phyloP scores from a whole-genome alignment of 2,888 invertebrate genomes.

The Epinotia brunnichana region DNA sequence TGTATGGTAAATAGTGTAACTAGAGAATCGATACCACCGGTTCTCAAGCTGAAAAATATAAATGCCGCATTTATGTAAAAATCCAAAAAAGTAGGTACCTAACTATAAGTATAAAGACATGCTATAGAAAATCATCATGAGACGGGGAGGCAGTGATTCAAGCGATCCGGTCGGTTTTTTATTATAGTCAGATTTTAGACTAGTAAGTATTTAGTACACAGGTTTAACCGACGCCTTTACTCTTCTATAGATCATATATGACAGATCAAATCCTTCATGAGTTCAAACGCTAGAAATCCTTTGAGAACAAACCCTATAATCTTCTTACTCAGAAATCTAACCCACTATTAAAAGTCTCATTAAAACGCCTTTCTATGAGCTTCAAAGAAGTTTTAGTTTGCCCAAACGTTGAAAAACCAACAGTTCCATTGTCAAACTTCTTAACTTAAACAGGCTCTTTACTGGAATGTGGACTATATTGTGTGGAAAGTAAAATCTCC shows the following conservation, averaged over 20 bases:
- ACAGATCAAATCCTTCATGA: background rate
- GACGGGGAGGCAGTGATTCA: too few species aligned
- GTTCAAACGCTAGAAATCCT: conserved; percentile 7
- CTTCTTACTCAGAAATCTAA: background rate
- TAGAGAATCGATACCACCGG: too few species aligned
- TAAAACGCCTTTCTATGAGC: conserved; percentile 35
- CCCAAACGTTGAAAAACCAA: background rate
- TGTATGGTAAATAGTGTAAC: too few species aligned
- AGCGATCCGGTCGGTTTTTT: too few species aligned
- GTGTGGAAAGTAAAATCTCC: background rate
- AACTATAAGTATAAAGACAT: too few species aligned
- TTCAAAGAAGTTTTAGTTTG: conserved; percentile 43
- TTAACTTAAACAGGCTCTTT: background rate
- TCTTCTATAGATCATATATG: background rate
- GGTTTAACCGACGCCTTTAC: background rate
- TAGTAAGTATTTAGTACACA: background rate
- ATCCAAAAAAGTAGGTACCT: too few species aligned
- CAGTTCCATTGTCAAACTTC: background rate
- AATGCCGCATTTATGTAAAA: too few species aligned
- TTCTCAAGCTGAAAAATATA: too few species aligned
- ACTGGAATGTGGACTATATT: background rate
- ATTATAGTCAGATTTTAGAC: too few species aligned
- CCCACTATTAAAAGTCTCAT: conserved; percentile 29
- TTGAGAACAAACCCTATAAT: conserved; percentile 10
- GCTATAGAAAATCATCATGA: too few species aligned